Base-by-base conservation (phyloP, 1,140 invertebrate genomes). In the Samia ricini region DNA sequence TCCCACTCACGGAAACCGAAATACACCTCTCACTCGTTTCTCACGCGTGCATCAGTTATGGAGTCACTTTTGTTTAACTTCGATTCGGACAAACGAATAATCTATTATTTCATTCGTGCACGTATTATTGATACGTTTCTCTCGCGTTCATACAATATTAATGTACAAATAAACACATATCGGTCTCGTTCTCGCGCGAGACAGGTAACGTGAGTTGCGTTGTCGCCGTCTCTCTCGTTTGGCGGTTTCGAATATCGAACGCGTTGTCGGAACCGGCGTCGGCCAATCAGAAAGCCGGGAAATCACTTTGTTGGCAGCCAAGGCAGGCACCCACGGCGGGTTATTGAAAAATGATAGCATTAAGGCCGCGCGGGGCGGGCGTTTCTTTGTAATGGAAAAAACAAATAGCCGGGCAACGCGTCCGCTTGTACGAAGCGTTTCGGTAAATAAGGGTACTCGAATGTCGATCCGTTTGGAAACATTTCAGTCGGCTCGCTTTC, bases 101-200 rank as follows among this genome's bases (percentile, higher is more conserved):
- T 88, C 88, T 90, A 90, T 90, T 90, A 90, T 90, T 90, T 88
- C 88, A 88, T 88, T 90, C 88, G 84, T 86, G 73, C 87, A 72
- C 85, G 79, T 88, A 89, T 90, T 90, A 90, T 90, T 90, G 84
- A 90, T 90, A 90, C 76, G 80, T 66, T 72, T 70, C 72, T 80
- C 77, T 81, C 76, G 63, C 68, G 65, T 72, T 79, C 81, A 85
- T 88, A 72, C 85, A 88, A 85, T 81, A 88, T 88, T 88, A 68
- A 88, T 68, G 49, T 22, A 22, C 51, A 23, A 52, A 22, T 52
- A 21, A 52, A 52, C 33, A 22, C 22, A 23, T 52, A 21, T 10
- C 20, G 10, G 51, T 52, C 51, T 23, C 22, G 7, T 2, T 52
- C 21, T 21, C 20, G 51, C 51, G 7, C 51, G 19, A 12, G 51